A percentile compares a stretch with the other conserved stretches of the same genome.
Evolutionary conservation across 2,113 vertebrate genomes (phyloP).

Genomic region (Leucoraja erinaceus): DNA sequence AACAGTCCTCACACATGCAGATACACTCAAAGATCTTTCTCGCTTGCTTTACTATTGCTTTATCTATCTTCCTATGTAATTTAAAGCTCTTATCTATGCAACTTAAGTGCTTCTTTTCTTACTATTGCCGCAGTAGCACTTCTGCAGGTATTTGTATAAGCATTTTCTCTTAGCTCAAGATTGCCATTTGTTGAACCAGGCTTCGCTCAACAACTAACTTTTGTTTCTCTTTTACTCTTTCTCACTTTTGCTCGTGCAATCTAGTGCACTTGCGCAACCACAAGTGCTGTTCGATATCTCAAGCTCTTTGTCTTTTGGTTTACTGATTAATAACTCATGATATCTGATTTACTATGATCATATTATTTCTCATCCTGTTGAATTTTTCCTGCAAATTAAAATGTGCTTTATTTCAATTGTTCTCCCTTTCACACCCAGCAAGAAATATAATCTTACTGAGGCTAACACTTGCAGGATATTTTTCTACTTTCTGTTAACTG

Average conservation of each 20-base stretch:
- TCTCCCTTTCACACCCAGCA: neutral
- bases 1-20: too few relatives aligned
- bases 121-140: neutral
- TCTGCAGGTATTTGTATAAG: neutral
- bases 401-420: neutral
- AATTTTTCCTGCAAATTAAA: neutral
- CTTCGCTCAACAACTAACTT: neutral
- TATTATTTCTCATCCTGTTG: neutral
- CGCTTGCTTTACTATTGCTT: neutral
- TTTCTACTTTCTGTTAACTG: too few relatives aligned
- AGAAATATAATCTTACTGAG: too few relatives aligned
- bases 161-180: neutral
- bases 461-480: too few relatives aligned
- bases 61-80: neutral
- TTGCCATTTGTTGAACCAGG: neutral
- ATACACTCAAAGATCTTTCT: too few relatives aligned
- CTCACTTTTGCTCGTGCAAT: neutral
- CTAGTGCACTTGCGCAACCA: neutral
- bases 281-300: neutral
- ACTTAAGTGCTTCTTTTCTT: neutral
- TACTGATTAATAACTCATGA: neutral
- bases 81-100: neutral
- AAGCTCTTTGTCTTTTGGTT: neutral
- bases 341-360: neutral
- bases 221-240: neutral